These are phyloP conservation scores for Venturia canescens DNA, from an alignment of 1,140 invertebrate genomes.

Conservation along the genomic window DNA sequence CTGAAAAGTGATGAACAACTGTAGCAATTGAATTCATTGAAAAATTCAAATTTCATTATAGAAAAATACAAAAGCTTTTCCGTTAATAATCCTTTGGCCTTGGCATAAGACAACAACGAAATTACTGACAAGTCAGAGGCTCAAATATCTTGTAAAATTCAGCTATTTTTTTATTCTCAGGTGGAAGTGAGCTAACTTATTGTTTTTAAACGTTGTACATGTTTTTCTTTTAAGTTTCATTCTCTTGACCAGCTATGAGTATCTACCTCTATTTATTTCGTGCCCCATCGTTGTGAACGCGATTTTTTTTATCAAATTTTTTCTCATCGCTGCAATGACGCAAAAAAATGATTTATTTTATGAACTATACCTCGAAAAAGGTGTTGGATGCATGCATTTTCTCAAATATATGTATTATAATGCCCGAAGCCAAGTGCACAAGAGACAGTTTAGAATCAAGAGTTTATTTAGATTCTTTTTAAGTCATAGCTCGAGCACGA, in stretches of 20 bases:
- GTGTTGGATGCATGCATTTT: conserved; percentile 40
- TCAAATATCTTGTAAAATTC: not conserved
- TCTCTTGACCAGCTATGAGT: not conserved
- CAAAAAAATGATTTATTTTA: not conserved
- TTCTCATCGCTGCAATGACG: not conserved
- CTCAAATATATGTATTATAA: conserved; percentile 6
- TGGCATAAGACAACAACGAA: too few species aligned
- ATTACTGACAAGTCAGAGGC: too few species aligned
- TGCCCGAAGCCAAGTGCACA: conserved; percentile 25
- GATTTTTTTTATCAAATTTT: not conserved
- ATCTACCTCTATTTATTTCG: not conserved
- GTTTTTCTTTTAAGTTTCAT: not conserved
- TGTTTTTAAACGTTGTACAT: conserved; percentile 19
- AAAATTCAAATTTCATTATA: too few species aligned
- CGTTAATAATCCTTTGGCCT: too few species aligned
- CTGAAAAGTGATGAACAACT: too few species aligned
- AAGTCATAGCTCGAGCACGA: conserved; percentile 37
- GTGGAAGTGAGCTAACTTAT: conserved; percentile 30
- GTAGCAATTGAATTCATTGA: too few species aligned
- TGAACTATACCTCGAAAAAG: conserved; percentile 17
- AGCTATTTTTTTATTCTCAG: conserved; percentile 19
- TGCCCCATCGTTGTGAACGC: conserved; percentile 23
- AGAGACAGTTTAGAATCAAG: conserved; percentile 21
- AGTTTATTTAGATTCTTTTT: conserved; percentile 40
- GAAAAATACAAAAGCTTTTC: too few species aligned